Evolutionary conservation across 1,140 invertebrate species (phyloP), one percentile per base, ranked within the genome.

Genomic region (Temnothorax longispinosus): DNA sequence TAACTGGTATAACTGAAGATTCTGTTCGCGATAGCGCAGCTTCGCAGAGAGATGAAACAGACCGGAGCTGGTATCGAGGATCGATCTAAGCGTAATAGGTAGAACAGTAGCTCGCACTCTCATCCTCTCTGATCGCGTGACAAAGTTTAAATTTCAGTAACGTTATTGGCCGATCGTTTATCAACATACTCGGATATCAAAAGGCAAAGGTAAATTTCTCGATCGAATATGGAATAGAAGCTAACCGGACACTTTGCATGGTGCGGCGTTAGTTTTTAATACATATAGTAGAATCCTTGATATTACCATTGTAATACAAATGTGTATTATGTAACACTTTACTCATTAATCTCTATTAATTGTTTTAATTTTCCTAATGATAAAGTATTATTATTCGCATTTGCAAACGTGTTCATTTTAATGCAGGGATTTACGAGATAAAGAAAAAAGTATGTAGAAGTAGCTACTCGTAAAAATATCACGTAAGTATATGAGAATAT

Each of bases 111-210:
- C 18, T 44, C 50, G 11, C n/a, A 47, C 13, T 65, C 27, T 71
- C 50, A n/a, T 52, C 4, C 7, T 13, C 10, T 56, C 35, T 80
- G n/a, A 80, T 84, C 69, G 11, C 21, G 21, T 35, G 64, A 50
- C 54, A 27, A 47, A 44, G 27, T 50, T 74, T 10, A 60, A 60
- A 64, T 74, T 84, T 60, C 69, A 60, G 60, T 60, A 62, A 84
- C n/a, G n/a, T 75, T 50, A 84, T 84, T 84, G 80, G 41, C 27
- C 11, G 64, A 75, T 84, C 69, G 8, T 62, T 84, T 84, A 75
- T 84, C 80, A 84, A 84, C 18, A 60, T 75, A 50, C 27, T 84
- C 69, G 44, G 4, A 38, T 75, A 62, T 75, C 80, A 50, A 74
- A 58, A 82, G 67, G 10, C 11, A 60, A 50, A 18, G 18, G 44